Evolutionary conservation across 2,888 invertebrate species (phyloP), one percentile per base, ranked within the genome.

Genomic region (Sinelater perroti): DNA sequence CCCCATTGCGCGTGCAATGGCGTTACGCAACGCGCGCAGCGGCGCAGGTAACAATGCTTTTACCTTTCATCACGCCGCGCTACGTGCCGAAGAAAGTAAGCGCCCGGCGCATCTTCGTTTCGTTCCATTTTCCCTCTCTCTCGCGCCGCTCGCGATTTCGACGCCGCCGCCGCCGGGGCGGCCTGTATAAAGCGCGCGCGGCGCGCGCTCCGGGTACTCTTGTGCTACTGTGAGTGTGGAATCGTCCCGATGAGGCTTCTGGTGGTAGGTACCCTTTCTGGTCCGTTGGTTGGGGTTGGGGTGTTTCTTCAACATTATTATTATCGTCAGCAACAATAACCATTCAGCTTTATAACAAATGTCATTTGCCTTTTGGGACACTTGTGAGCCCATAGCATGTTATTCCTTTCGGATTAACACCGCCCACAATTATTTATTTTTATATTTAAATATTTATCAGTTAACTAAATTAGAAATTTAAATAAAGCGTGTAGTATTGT

Each of bases 21-120:
- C 38, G 8, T 8, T 24, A 6, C 8, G 13, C 40, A 26, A 2
- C 14, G 17, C 14, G 10, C 8, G 13, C 40, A 26, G 2, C 14
- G 8, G 10, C 24, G 13, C 13, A 26, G 26, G 28, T 16, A 44
- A 26, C 18, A 44, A 28, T 53, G 45, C 53, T 53, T 56, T 56
- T 56, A 56, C 56, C 56, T 56, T 44, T 54, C 58, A 49, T 54
- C 49, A 42, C 53, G 44, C 47, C 21, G 24, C 11, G 16, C 28
- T 50, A 56, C 26, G 49, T 35, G 57, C 44, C 21, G 31, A 55
- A 51, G 60, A 55, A 44, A 49, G 53, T 52, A 44, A 56, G 52
- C 47, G 49, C 45, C 40, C 40, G 28, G 14, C 36, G 38, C 53
- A 54, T 58, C 58, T 58, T 58, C 58, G 54, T 40, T 53, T 52